Percentiles rank a stretch among this genome's conserved stretches.
Evolutionary conservation across 2,888 invertebrate species (phyloP).

Genomic region (Macaria notata): DNA sequence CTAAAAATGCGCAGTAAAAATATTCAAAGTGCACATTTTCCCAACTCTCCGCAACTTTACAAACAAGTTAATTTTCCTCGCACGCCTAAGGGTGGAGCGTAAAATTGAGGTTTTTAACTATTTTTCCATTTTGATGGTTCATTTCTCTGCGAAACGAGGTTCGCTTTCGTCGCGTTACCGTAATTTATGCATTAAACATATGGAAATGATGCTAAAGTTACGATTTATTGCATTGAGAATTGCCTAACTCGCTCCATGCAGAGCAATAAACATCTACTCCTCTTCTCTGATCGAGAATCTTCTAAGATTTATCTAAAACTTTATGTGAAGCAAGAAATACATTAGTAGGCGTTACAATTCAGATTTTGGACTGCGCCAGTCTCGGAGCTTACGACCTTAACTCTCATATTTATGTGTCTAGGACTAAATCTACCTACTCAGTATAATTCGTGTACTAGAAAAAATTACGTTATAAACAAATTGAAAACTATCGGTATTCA

Average conservation of each 20-base stretch:
- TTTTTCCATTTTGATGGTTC: conserved; percentile 22
- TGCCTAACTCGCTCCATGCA: too few species aligned
- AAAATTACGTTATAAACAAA: too few species aligned
- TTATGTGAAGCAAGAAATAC: too few species aligned
- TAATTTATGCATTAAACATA: conserved; percentile 25
- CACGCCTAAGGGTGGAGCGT: conserved; percentile 15
- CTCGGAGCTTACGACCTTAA: not conserved
- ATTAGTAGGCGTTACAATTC: too few species aligned
- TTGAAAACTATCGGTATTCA: too few species aligned
- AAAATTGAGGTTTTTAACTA: conserved; percentile 24
- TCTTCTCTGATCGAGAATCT: too few species aligned
- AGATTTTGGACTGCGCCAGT: not conserved
- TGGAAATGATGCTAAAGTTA: conserved; percentile 11
- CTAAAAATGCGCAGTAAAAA: conserved; percentile 7
- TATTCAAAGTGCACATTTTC: conserved; percentile 15
- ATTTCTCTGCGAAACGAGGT: conserved; percentile 14
- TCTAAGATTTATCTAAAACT: too few species aligned
- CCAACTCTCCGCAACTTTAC: conserved; percentile 13
- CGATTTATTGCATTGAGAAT: conserved; percentile 5
- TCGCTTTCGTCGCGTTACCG: conserved; percentile 11
- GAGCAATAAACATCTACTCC: too few species aligned
- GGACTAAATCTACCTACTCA: not conserved
- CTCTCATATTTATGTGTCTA: conserved; percentile 8
- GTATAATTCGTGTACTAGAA: not conserved
- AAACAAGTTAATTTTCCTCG: conserved; percentile 22